Base-by-base conservation (phyloP, 2,888 invertebrate genomes). In the Mylabris sibirica region DNA sequence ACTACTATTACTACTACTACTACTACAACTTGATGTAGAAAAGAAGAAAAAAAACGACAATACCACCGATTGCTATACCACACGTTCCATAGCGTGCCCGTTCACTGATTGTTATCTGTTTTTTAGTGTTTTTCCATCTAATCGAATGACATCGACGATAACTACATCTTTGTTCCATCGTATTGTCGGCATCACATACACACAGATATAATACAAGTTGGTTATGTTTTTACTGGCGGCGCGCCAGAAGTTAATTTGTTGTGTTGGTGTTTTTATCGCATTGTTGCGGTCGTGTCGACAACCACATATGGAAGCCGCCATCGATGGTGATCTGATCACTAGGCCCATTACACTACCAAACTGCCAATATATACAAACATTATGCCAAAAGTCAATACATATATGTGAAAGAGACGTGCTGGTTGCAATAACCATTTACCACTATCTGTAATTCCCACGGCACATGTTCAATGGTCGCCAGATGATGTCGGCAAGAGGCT, bases 311-410 rank as follows among this genome's bases (percentile, higher is more conserved):
- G 79, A 73, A 78, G 76, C 74, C 72, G 69, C 59, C 72, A 66
- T 53, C 59, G 62, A 68, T 71, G 69, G 75, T 71, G 77, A 79
- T 77, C 78, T 73, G 78, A 77, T 78, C 77, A 74, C 75, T 72
- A 70, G 78, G 72, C 78, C 81, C 80, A 82, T 82, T 82, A 81
- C 30, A 30, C 81, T 78, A 74, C 79, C 78, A 79, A 82, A 83
- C 79, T 82, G 82, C 82, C 83, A 81, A 83, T 83, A 83, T 82
- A 81, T 78, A 77, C 76, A 77, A 76, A 79, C 82, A 84, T 84
- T 83, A 83, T 81, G 79, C 82, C 83, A 81, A 83, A 83, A 83
- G 82, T 82, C 83, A 82, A 84, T 84, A 83, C 82, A 79, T 76
- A 75, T 78, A 77, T 75, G 30, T 30, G 75, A 77, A 77, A 76